phyloP scores from a whole-genome alignment of 1,140 invertebrate genomes.

The Caenorhabditis elegans region DNA sequence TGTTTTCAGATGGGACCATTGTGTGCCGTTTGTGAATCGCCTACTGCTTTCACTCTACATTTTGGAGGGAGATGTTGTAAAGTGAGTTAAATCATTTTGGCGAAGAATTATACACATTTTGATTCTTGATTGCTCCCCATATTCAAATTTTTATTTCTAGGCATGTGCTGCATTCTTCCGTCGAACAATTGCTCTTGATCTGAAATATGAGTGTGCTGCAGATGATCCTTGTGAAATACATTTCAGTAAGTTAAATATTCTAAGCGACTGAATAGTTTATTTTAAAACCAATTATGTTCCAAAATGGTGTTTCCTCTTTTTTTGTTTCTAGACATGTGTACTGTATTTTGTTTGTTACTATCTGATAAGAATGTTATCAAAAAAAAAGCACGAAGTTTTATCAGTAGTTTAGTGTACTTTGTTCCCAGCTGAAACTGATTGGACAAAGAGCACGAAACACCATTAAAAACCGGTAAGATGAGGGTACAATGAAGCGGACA shows the following conservation, averaged over 20 bases:
- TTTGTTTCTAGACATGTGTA: too few relatives aligned
- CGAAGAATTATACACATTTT: too few relatives aligned
- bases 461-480: too few relatives aligned
- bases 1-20: neutral
- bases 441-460: neutral
- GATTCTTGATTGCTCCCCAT: too few relatives aligned
- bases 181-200: neutral
- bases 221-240: neutral
- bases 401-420: neutral
- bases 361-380: neutral
- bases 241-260: slow-evolving; percentile 34
- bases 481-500: neutral
- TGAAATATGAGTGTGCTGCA: neutral
- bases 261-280: too few relatives aligned
- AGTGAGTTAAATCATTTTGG: neutral
- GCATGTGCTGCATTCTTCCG: slow-evolving; percentile 10
- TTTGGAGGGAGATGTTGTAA: slow-evolving; percentile 15
- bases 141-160: neutral
- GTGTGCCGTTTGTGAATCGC: slow-evolving; percentile 8
- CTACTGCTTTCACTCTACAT: neutral
- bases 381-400: too few relatives aligned
- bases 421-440: neutral
- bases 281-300: too few relatives aligned
- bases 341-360: neutral
- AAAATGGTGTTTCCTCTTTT: too few relatives aligned